A percentile compares a stretch with the other conserved stretches of the same genome.
These are phyloP conservation scores for Slavum lentiscoides DNA, from an alignment of 2,888 invertebrate species.

Conservation along the genomic window DNA sequence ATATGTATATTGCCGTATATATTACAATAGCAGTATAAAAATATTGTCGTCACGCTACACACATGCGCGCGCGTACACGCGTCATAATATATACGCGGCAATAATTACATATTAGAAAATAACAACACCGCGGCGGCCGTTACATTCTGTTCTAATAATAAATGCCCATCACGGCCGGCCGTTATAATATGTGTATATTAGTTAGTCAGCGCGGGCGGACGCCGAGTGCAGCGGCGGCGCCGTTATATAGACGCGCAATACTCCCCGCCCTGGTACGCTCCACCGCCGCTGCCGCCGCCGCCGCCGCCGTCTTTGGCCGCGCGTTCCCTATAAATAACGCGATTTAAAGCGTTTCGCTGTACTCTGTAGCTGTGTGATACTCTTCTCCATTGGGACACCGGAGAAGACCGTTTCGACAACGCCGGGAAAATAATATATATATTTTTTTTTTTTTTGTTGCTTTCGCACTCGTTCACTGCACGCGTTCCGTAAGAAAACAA, in stretches of 20 bases:
- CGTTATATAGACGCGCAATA: slow-evolving; percentile 35
- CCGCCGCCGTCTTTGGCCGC: not conserved
- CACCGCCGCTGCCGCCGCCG: not conserved
- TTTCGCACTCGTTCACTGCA: not conserved
- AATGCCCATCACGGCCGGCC: slow-evolving; percentile 23
- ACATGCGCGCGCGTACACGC: not conserved
- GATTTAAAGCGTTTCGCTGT: too few relatives aligned
- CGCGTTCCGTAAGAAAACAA: slow-evolving; percentile 55
- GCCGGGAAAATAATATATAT: too few relatives aligned
- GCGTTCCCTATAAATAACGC: not conserved
- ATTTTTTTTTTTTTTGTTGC: too few relatives aligned
- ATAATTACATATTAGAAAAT: slow-evolving; percentile 11
- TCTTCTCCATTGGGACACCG: too few relatives aligned
- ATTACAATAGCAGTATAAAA: too few relatives aligned
- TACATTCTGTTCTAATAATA: slow-evolving; percentile 41
- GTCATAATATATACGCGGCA: not conserved
- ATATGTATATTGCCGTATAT: too few relatives aligned
- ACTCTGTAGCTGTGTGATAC: too few relatives aligned
- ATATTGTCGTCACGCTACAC: not conserved
- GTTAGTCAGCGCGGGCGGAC: slow-evolving; percentile 35
- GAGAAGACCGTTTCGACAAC: too few relatives aligned
- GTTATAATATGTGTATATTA: not conserved
- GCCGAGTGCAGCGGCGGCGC: slow-evolving; percentile 30
- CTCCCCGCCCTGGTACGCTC: not conserved
- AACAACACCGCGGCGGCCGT: slow-evolving; percentile 9